A percentile compares a stretch with the other conserved stretches of the same genome.
These are phyloP conservation scores for Onychostruthus taczanowskii DNA, from an alignment of 2,113 vertebrate genomes.

Conservation along the genomic window DNA sequence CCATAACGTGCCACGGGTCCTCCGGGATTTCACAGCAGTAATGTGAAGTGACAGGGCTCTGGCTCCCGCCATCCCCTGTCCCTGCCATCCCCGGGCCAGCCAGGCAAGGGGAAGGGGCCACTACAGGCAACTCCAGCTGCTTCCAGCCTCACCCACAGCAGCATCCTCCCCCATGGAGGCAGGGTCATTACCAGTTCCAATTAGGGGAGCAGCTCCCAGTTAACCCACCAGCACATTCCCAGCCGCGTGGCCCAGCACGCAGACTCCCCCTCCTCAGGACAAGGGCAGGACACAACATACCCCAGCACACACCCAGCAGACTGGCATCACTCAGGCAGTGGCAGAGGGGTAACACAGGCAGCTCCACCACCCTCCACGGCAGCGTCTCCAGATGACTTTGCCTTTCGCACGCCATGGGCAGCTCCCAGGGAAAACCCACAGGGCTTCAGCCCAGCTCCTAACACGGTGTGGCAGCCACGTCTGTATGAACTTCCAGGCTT, in stretches of 20 bases:
- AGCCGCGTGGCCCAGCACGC: fast-evolving
- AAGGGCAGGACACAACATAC: fast-evolving
- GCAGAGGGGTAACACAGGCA: neutral
- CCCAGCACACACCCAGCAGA: fast-evolving
- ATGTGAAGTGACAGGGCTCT: slow-evolving; percentile 38
- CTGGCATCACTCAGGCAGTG: fast-evolving
- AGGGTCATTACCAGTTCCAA: neutral
- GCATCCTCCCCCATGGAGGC: neutral
- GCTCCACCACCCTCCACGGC: fast-evolving
- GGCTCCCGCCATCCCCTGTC: neutral
- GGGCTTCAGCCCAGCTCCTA: neutral
- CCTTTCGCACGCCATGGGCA: neutral
- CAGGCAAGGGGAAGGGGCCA: neutral
- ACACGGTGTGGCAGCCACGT: neutral
- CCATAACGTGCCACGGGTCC: slow-evolving; percentile 7
- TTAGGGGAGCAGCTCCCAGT: neutral
- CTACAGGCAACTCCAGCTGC: neutral
- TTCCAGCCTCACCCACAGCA: neutral
- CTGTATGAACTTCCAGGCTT: neutral
- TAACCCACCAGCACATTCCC: neutral
- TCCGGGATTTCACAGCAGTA: neutral
- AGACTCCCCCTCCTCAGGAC: fast-evolving
- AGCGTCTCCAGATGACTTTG: neutral
- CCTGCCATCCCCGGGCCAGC: neutral
- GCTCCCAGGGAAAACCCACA: neutral